A percentile compares a stretch with the other conserved stretches of the same genome.
These are phyloP conservation scores for Sclerurus mexicanus DNA, from an alignment of 2,113 vertebrate genomes.

Conservation along the genomic window DNA sequence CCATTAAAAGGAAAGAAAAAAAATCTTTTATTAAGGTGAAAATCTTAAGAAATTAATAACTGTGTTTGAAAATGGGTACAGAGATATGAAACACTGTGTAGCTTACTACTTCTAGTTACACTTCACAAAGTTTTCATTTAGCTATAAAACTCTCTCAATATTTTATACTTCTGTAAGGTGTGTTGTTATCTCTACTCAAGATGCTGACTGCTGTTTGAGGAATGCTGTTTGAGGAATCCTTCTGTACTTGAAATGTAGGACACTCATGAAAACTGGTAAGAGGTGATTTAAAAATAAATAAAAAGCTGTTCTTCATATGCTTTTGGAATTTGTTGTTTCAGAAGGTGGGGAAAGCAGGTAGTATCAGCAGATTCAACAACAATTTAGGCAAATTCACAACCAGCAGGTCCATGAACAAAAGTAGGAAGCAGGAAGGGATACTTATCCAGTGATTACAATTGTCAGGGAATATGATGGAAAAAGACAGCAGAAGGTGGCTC, in stretches of 20 bases:
- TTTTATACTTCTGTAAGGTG: neutral
- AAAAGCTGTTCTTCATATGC: neutral
- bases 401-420: neutral
- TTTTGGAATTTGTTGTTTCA: neutral
- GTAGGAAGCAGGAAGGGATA: neutral
- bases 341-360: neutral
- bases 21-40: neutral
- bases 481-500: neutral
- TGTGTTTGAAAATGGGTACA: neutral
- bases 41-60: neutral
- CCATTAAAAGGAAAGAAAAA: neutral
- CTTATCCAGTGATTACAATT: neutral
- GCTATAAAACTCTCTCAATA: neutral
- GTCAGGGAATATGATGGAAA: neutral
- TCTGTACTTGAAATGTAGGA: neutral
- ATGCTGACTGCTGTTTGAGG: neutral
- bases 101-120: neutral
- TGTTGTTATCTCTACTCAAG: neutral
- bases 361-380: neutral
- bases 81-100: neutral
- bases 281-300: neutral
- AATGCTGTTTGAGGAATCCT: neutral
- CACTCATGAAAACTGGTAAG: neutral
- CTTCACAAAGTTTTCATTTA: neutral
- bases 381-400: neutral